Conservation (phyloP, 2,113 vertebrate genomes). For the Cyanocitta stelleri region DNA sequence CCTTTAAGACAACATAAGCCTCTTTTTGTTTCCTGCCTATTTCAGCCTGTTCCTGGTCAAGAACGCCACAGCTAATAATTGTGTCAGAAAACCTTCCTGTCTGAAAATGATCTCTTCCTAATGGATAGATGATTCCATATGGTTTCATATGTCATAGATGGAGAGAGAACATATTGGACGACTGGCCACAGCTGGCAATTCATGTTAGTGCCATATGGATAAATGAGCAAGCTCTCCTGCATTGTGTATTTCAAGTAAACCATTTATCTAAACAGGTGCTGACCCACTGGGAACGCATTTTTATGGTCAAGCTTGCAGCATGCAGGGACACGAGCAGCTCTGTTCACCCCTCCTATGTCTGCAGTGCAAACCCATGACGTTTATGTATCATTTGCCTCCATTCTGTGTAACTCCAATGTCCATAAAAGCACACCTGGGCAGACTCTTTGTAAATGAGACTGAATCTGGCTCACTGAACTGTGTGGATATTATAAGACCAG, state of each 20-base stretch:
- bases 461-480: neutral
- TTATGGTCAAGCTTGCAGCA: conserved; percentile 3
- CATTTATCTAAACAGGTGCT: conserved; percentile 60
- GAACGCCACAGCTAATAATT: conserved; percentile 36
- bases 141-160: conserved; percentile 55
- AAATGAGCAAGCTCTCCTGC: neutral
- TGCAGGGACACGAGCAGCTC: rapidly evolving
- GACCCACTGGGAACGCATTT: conserved; percentile 24
- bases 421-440: conserved; percentile 17
- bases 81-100: conserved; percentile 40
- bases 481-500: neutral
- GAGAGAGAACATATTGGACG: conserved; percentile 45
- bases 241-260: conserved; percentile 35
- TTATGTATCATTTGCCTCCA: neutral
- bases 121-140: conserved; percentile 62
- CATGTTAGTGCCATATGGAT: conserved; percentile 62
- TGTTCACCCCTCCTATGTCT: neutral
- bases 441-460: neutral
- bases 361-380: neutral
- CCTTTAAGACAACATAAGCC: conserved; percentile 15
- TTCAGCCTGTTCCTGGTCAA: conserved; percentile 28
- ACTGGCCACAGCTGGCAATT: conserved; percentile 61
- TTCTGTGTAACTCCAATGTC: neutral
- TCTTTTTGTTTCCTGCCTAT: neutral
- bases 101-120: conserved; percentile 66